Percentiles rank a stretch among this genome's conserved stretches.
phyloP scores from a whole-genome alignment of 2,888 invertebrate species.

The Parnassius smintheus region DNA sequence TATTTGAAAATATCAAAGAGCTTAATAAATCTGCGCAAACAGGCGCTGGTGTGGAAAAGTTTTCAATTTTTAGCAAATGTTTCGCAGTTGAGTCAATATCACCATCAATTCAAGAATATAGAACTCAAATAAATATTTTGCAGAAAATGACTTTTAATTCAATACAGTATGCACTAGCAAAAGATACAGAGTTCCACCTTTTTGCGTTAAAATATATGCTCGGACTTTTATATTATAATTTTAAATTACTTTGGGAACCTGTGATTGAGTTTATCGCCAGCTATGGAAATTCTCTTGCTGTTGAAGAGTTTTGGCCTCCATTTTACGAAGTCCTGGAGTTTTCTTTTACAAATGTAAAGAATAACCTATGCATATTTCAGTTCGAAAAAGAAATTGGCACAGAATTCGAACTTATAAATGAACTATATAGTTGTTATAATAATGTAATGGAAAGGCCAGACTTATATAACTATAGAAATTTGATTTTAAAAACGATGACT shows the following conservation, averaged over 20 bases:
- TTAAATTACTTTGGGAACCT: constrained; percentile 94
- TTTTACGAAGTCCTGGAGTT: constrained; percentile 82
- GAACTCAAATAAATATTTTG: constrained; percentile 87
- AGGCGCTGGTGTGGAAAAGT: constrained; percentile 63
- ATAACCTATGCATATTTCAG: constrained; percentile 53
- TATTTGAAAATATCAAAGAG: constrained; percentile 82
- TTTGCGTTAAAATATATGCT: constrained; percentile 89
- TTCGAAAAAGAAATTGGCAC: constrained; percentile 63
- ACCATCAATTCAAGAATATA: constrained; percentile 88
- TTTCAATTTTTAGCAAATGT: constrained; percentile 84
- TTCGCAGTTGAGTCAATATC: constrained; percentile 86
- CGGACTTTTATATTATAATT: constrained; percentile 92
- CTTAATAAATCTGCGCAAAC: constrained; percentile 60
- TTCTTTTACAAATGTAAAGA: constrained; percentile 70
- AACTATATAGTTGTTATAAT: constrained; percentile 61
- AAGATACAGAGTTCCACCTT: constrained; percentile 80
- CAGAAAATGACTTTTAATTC: constrained; percentile 86
- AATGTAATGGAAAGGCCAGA: constrained; percentile 83
- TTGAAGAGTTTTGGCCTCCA: constrained; percentile 86
- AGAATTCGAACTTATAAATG: constrained; percentile 49
- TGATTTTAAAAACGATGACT: constrained; percentile 90
- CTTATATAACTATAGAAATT: constrained; percentile 86
- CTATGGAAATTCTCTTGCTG: constrained; percentile 83
- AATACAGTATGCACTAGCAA: constrained; percentile 78
- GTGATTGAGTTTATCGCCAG: constrained; percentile 87